Evolutionary conservation across 2,113 vertebrate genomes (phyloP).

Genomic region (Hippolais icterina): DNA sequence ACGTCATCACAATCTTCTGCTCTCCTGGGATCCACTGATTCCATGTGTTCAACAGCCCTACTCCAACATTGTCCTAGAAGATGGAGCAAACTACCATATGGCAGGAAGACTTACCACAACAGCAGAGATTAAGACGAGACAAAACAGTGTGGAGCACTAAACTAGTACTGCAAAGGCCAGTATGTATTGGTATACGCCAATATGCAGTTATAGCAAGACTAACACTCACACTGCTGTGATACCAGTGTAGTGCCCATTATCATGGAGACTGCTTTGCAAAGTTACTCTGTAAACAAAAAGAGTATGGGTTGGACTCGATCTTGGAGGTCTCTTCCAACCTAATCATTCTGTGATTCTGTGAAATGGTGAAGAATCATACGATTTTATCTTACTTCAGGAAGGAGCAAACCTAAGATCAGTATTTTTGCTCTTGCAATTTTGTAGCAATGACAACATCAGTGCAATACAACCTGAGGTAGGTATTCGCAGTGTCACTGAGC

Average conservation of each 20-base stretch:
- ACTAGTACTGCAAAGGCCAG: neutral
- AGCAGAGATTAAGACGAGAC: neutral
- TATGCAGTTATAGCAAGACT: neutral
- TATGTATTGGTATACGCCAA: neutral
- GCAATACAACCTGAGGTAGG: neutral
- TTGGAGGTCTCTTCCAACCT: neutral
- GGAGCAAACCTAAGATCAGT: neutral
- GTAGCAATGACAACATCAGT: neutral
- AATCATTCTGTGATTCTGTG: neutral
- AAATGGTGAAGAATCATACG: neutral
- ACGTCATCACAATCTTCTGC: neutral
- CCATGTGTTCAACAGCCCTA: neutral
- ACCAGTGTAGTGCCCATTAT: neutral
- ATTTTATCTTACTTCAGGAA: neutral
- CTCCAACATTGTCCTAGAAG: neutral
- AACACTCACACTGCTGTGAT: neutral
- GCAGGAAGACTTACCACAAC: neutral
- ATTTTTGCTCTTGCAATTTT: neutral
- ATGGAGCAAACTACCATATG: rapidly evolving
- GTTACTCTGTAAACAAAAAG: neutral
- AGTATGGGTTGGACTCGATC: neutral
- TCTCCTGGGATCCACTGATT: neutral
- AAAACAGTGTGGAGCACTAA: neutral
- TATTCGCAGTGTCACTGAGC: neutral
- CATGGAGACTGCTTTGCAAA: neutral